Evolutionary conservation across 2,113 vertebrate genomes (phyloP), one percentile per base, ranked within the genome.

Genomic region (Aramus guarauna): DNA sequence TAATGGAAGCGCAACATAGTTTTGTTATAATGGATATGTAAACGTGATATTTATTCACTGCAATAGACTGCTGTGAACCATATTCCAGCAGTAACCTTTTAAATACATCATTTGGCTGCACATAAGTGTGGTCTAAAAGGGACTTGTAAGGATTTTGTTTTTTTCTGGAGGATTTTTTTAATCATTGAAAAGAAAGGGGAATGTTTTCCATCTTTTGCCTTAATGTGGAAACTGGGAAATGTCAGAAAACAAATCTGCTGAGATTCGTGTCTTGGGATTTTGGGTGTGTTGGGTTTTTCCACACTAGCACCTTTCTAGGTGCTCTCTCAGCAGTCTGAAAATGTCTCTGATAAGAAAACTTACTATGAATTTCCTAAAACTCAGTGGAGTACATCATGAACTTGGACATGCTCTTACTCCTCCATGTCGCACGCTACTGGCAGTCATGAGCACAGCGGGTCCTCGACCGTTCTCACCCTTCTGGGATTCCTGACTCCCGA

Each of bases 21-120:
- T 96, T 86, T 97, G 95, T 94, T 97, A 82, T 96, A 98, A 97
- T 92, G 97, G 97, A 92, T 97, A 97, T 98, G 98, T 97, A 98
- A 98, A 98, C 95, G 79, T 98, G 96, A 97, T 98, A 96, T 96
- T 98, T 98, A 98, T 22, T 97, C 97, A 98, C 98, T 96, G 96
- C 89, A 78, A 68, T 93, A 95, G 97, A 96, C 96, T 97, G 95
- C 97, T 94, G 96, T 26, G 82, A 96, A 91, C 63, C 80, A 90
- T 43, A 96, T 94, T 98, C 97, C 63, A 82, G 95, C 45, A 94
- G 94, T 84, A 94, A 89, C 96, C 77, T 97, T 95, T 93, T 86
- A 92, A 69, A 87, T 96, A 73, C 74, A 83, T 96, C 96, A 94
- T 84, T 69, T 91, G 83, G 85, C 93, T 68, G 94, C 95, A 58